These are phyloP conservation scores for Acrossocheilus wenchowensis DNA, from an alignment of 2,797 vertebrate genomes.

Conservation along the genomic window DNA sequence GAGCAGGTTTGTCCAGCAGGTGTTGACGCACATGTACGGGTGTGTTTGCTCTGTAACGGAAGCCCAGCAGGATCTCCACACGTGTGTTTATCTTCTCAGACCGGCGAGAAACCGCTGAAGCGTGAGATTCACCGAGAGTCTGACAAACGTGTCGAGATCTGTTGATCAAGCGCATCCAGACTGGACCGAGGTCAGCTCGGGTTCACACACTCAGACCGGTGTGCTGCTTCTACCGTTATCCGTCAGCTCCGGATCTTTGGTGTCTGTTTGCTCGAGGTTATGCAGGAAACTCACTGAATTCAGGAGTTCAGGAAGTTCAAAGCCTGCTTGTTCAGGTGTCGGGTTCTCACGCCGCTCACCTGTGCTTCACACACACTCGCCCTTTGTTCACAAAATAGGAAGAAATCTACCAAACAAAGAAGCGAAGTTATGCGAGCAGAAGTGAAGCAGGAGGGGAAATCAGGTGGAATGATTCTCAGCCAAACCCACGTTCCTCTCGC, in stretches of 20 bases:
- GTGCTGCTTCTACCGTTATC: background rate
- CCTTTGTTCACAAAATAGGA: slow-evolving; percentile 7
- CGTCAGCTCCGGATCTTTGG: background rate
- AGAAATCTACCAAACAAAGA: background rate
- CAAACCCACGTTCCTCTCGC: background rate
- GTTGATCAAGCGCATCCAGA: background rate
- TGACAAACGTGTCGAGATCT: background rate
- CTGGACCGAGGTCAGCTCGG: background rate
- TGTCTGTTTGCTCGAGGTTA: background rate
- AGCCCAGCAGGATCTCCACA: slow-evolving; percentile 24
- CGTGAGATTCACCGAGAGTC: background rate
- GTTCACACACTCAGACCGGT: background rate
- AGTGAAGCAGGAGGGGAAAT: background rate
- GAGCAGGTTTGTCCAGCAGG: slow-evolving; percentile 47
- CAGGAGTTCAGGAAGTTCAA: background rate
- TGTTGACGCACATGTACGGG: background rate
- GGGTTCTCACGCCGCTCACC: background rate
- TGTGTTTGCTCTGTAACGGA: slow-evolving; percentile 30
- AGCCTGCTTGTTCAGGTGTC: background rate
- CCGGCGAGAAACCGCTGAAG: no score
- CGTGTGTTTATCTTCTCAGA: slow-evolving; percentile 43
- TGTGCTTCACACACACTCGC: background rate
- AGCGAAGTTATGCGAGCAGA: background rate
- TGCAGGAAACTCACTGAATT: background rate
- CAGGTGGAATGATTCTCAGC: background rate